phyloP scores from a whole-genome alignment of 2,113 vertebrate genomes.

The Calonectris borealis region DNA sequence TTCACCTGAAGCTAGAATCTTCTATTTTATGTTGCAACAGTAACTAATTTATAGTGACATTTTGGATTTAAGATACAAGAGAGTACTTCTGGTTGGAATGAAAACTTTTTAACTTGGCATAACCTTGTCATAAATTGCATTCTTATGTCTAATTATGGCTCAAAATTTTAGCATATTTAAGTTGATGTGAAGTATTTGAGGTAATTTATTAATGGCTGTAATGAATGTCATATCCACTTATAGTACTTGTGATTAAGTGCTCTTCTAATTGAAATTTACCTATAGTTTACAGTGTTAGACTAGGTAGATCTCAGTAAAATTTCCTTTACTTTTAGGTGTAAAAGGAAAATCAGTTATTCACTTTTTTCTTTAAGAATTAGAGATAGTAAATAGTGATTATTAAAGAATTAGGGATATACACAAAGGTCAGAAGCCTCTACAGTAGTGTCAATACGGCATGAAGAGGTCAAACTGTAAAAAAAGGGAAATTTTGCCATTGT shows the following conservation, averaged over 20 bases:
- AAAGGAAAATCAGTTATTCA: not conserved
- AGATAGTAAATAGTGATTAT: not conserved
- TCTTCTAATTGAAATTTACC: not conserved
- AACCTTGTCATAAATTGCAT: slow-evolving; percentile 2
- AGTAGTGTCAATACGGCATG: not conserved
- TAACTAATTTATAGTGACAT: slow-evolving; percentile 44
- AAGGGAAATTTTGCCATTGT: not conserved
- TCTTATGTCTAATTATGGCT: not conserved
- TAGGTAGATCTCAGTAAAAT: not conserved
- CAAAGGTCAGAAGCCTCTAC: not conserved
- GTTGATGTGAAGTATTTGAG: not conserved
- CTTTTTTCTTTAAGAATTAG: not conserved
- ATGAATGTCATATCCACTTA: not conserved
- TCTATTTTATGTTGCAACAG: slow-evolving; percentile 22
- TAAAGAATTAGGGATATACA: not conserved
- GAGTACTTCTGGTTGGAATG: not conserved
- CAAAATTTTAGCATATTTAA: not conserved
- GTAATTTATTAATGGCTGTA: not conserved
- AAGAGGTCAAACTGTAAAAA: not conserved
- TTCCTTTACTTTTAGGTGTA: not conserved
- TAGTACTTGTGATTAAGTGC: not conserved
- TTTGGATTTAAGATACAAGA: slow-evolving; percentile 17
- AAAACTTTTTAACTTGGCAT: not conserved
- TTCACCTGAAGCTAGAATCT: slow-evolving; percentile 30
- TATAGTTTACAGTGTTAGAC: not conserved